Percentiles rank a stretch among this genome's conserved stretches.
These are phyloP conservation scores for Ancistrus triradiatus DNA, from an alignment of 2,113 vertebrate species.

Conservation along the genomic window DNA sequence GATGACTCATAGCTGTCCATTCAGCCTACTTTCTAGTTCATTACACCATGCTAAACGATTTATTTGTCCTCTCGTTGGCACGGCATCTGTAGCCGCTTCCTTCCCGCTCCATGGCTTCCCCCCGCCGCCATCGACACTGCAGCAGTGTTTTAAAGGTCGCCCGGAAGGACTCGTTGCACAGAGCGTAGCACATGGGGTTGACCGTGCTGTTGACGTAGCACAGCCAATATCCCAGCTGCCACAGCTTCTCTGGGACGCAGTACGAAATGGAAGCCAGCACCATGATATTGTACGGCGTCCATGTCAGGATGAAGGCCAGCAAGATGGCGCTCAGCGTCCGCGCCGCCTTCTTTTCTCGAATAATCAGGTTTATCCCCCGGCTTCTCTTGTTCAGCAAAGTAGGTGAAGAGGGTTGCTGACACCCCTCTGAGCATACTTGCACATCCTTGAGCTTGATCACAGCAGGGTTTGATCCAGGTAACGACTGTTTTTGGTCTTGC, in stretches of 20 bases:
- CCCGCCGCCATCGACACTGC: constrained; percentile 68
- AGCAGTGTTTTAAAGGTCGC: constrained; percentile 74
- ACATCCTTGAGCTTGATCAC: constrained; percentile 22
- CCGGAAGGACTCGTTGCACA: constrained; percentile 75
- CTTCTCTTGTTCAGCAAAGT: too few relatives aligned
- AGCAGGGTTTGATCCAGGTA: neutral
- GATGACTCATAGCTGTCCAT: too few relatives aligned
- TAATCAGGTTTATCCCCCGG: constrained; percentile 66
- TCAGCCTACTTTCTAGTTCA: neutral
- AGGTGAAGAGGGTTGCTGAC: constrained; percentile 14
- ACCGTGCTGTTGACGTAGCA: constrained; percentile 79
- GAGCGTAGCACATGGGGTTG: constrained; percentile 78
- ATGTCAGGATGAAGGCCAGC: constrained; percentile 76
- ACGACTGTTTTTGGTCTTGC: neutral
- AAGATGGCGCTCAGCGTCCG: constrained; percentile 74
- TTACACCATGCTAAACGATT: constrained; percentile 40
- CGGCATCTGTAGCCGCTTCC: constrained; percentile 50
- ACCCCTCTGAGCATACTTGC: constrained; percentile 13
- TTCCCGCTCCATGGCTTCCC: constrained; percentile 56
- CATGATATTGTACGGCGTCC: constrained; percentile 80
- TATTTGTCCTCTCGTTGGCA: constrained; percentile 35
- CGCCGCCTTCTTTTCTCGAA: constrained; percentile 76
- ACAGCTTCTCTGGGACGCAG: constrained; percentile 68
- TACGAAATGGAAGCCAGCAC: constrained; percentile 76
- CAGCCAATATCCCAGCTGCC: constrained; percentile 78